Evolutionary conservation across 2,113 vertebrate genomes (phyloP), one percentile per base, ranked within the genome.

Genomic region (Mesitornis unicolor): DNA sequence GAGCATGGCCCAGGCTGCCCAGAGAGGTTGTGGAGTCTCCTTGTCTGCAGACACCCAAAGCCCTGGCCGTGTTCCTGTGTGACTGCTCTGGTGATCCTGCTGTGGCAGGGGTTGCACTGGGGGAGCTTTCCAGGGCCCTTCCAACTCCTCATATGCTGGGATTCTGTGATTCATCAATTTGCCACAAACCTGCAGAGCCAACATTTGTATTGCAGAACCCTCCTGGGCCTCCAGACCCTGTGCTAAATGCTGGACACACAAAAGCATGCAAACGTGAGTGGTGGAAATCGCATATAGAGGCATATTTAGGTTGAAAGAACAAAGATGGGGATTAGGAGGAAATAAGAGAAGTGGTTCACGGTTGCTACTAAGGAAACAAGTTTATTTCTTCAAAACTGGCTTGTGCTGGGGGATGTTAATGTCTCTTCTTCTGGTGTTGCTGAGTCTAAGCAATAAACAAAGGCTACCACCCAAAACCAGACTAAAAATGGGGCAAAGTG

Each of bases 111-210:
- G n/a, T n/a, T n/a, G n/a, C n/a, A n/a, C n/a, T n/a, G n/a, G n/a
- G n/a, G n/a, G n/a, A n/a, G n/a, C n/a, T n/a, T n/a, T n/a, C n/a
- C n/a, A n/a, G n/a, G n/a, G n/a, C n/a, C n/a, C n/a, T n/a, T n/a
- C n/a, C n/a, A n/a, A n/a, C n/a, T n/a, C n/a, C n/a, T n/a, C n/a
- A n/a, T n/a, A n/a, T n/a, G n/a, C n/a, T n/a, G n/a, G n/a, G n/a
- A n/a, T n/a, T n/a, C n/a, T n/a, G n/a, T n/a, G n/a, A n/a, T 93
- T 95, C 64, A 93, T 93, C 65, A 93, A 93, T 87, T 85, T 59
- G 61, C 29, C 47, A 42, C 45, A 77, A 21, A 83, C 57, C 50
- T 87, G 42, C 53, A 73, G 36, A 10, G 33, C 65, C 84, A 59
- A 67, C 35, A 16, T 78, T 69, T 36, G 36, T 85, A 29, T n/a